Conservation (phyloP, 2,797 vertebrate species). For the Rachycentron canadum region DNA sequence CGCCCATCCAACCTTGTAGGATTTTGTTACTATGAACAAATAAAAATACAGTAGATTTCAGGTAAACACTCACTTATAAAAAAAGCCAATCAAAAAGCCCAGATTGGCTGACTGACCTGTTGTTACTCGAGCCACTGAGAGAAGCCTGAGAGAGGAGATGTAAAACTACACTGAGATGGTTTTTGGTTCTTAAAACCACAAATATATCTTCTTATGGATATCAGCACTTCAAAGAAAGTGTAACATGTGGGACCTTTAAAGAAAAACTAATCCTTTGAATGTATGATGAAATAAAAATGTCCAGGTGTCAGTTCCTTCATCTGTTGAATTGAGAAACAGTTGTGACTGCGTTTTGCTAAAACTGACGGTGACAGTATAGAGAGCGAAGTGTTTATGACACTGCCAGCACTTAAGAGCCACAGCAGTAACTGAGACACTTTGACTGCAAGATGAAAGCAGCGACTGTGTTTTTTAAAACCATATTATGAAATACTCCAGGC, state of each 20-base stretch:
- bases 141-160: no score
- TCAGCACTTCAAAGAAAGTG: no score
- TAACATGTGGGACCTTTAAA: neutral
- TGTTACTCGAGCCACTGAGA: no score
- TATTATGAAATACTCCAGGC: constrained; percentile 12
- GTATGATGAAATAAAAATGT: neutral
- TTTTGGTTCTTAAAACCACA: no score
- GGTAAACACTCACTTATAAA: no score
- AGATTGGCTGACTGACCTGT: no score
- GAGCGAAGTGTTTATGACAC: constrained; percentile 5
- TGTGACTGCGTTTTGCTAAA: neutral
- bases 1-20: no score
- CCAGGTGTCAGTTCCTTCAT: neutral
- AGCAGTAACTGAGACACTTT: constrained; percentile 2
- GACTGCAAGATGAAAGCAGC: constrained; percentile 23
- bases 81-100: no score
- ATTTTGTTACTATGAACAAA: no score
- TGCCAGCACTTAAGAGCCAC: constrained; percentile 34
- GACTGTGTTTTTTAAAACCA: neutral
- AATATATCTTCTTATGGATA: no score
- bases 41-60: no score
- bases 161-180: no score
- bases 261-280: neutral
- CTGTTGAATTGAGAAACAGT: neutral
- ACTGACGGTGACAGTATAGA: constrained; percentile 8